A percentile compares a stretch with the other conserved stretches of the same genome.
Evolutionary conservation across 2,888 invertebrate genomes (phyloP).

Genomic region (Diarsia brunnea): DNA sequence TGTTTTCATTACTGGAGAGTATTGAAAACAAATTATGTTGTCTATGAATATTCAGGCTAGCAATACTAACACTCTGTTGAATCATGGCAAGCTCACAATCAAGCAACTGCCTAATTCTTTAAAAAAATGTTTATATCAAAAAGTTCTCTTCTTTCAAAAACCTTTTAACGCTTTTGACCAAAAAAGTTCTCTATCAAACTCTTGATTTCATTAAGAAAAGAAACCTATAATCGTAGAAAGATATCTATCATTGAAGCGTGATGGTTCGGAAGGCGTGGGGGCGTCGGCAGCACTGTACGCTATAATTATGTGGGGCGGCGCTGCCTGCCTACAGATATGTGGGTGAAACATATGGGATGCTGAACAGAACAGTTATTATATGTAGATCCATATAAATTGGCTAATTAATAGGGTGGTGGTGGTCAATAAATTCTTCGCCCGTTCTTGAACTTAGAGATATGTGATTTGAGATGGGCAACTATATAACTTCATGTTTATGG

Average conservation of each 20-base stretch:
- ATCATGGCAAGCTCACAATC: background rate
- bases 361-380: constrained; percentile 7
- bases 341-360: constrained; percentile 29
- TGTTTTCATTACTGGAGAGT: background rate
- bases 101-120: background rate
- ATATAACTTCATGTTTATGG: background rate
- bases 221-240: constrained; percentile 37
- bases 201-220: constrained; percentile 30
- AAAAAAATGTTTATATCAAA: background rate
- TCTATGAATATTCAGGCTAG: background rate
- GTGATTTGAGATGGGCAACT: background rate
- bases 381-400: constrained; percentile 23
- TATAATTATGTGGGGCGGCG: constrained; percentile 74
- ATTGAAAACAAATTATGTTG: background rate
- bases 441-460: background rate
- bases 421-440: background rate
- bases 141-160: too few relatives aligned
- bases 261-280: constrained; percentile 58
- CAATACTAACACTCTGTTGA: background rate
- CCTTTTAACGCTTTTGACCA: too few relatives aligned
- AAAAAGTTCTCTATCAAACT: background rate
- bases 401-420: constrained; percentile 20
- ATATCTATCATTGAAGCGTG: constrained; percentile 46
- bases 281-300: constrained; percentile 60
- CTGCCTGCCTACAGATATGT: constrained; percentile 60